Base-by-base conservation (phyloP, 1,140 invertebrate genomes). In the Heliconius hewitsoni region DNA sequence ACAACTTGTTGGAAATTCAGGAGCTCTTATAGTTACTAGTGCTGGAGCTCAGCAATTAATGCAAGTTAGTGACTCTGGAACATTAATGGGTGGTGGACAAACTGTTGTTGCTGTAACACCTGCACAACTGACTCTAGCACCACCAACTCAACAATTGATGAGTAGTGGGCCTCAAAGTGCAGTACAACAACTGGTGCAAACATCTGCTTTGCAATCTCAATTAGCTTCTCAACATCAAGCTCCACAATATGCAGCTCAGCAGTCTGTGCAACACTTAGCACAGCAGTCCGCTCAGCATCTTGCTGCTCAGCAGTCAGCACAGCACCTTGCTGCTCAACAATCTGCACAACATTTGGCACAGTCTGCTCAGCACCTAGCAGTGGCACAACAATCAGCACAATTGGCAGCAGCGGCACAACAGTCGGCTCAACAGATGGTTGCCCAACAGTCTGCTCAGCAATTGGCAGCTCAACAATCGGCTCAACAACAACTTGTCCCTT, bases 41-140 rank as follows among this genome's bases (percentile, higher is more conserved):
- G 92, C 93, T 66, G 93, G 93, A 71, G 92, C 91, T 9, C 93
- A 94, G 76, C 93, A 94, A 81, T 77, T 94, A 23, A 94, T 94
- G 93, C 92, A 94, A 90, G 93, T 93, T 16, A 93, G 93, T 88
- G 93, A 93, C 72, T 93, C 93, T 55, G 93, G 91, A 1, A 93
- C 89, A 72, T 78, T 94, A 9, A 93, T 94, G 93, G 92, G 93
- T 52, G 92, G 90, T 70, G 93, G 93, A 57, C 90, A 92, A 78
- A 93, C 93, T 73, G 93, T 94, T 34, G 93, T 94, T 34, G 93
- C 92, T 19, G 91, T 94, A 18, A 92, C 90, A 19, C 93, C 93
- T 46, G 93, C 93, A 39, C 93, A 94, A 76, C 82, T 94, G n/a
- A 94, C 93, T 50, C 82, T 94, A 77, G 93, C 86, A 70, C 93